Base-by-base conservation (phyloP, 1,140 invertebrate species). In the Antheraea pernyi region DNA sequence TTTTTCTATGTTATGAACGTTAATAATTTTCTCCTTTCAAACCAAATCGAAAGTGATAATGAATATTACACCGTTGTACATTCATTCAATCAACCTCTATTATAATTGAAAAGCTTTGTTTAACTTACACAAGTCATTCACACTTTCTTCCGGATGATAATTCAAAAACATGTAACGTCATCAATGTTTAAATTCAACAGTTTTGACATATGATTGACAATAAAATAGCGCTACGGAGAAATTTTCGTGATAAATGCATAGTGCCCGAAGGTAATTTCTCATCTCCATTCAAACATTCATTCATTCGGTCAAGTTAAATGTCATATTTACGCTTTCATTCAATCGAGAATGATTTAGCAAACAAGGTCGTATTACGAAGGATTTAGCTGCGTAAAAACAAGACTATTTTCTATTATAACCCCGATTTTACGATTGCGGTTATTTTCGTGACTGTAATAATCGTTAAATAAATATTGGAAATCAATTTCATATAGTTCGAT, bases 241-340 rank as follows among this genome's bases (percentile, higher is more conserved):
- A 42, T 53, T 53, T 16, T 1, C 2, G 1, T 16, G 46, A n/a
- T 16, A 16, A 53, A 53, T 16, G 46, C 46, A 53, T 53, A 53
- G 13, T n/a, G 46, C 10, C 46, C 13, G 46, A 53, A 53, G 46
- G 7, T n/a, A 53, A 53, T 53, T 42, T 53, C 46, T 53, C 10
- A 53, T n/a, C 46, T 16, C 13, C 46, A 16, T 53, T 42, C 39
- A 42, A 42, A 42, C 39, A 42, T 42, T 53, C 11, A 19, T 67
- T 69, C 69, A 70, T 66, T 70, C 36, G 48, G 22, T 70, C 59
- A 19, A 22, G 19, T 30, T 59, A 59, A 42, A 11, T 70, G 69
- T 59, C 68, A 59, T 30, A 62, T 64, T 62, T 65, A 53, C 22
- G 19, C 19, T 39, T 65, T 59, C 62, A 65, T 65, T 66, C 63